phyloP scores from a whole-genome alignment of 2,888 invertebrate genomes.

The Buathra laborator region DNA sequence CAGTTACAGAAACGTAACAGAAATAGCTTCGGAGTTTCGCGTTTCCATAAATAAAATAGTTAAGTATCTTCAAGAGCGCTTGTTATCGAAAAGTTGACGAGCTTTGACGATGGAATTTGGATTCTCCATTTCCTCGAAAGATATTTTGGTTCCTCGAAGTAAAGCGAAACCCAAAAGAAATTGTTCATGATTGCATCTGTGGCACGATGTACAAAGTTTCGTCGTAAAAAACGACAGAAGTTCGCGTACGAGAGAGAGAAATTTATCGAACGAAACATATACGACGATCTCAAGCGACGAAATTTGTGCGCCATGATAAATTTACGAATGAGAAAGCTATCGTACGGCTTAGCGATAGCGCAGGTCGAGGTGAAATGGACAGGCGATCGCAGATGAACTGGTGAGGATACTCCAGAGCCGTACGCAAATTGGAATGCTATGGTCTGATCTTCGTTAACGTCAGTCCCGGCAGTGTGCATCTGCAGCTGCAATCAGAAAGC shows the following conservation, averaged over 20 bases:
- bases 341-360: background rate
- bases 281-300: background rate
- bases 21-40: background rate
- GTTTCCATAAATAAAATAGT: background rate
- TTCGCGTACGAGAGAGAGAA: background rate
- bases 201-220: background rate
- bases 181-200: no score
- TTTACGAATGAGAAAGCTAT: background rate
- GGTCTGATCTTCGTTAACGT: slow-evolving; percentile 75
- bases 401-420: slow-evolving; percentile 50
- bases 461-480: slow-evolving; percentile 11
- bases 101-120: no score
- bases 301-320: background rate
- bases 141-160: no score
- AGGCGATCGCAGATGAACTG: slow-evolving; percentile 13
- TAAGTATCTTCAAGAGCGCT: background rate
- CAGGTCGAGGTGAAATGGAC: background rate
- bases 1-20: background rate
- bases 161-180: no score
- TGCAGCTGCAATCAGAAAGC: slow-evolving; percentile 70
- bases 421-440: slow-evolving; percentile 74
- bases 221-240: background rate
- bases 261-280: background rate
- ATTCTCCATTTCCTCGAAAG: no score
- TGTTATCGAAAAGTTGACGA: no score